These are phyloP conservation scores for Sula dactylatra DNA, from an alignment of 2,113 vertebrate species.

Conservation along the genomic window DNA sequence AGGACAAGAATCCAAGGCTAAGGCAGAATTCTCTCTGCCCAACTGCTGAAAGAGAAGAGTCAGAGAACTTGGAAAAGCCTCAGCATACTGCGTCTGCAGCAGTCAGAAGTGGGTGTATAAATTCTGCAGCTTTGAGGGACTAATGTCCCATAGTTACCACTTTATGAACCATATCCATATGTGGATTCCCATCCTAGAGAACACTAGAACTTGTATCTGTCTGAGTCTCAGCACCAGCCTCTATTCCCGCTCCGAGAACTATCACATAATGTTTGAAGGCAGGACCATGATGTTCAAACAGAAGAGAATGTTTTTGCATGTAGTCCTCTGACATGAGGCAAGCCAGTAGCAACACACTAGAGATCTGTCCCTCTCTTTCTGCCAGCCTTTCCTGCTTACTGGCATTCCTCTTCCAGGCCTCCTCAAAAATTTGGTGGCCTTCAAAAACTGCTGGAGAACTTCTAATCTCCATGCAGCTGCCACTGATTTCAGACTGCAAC, in stretches of 20 bases:
- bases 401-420: background rate
- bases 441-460: background rate
- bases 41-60: background rate
- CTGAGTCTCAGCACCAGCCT: background rate
- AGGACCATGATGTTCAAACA: background rate
- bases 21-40: background rate
- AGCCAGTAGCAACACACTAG: background rate
- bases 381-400: background rate
- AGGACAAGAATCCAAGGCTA: background rate
- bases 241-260: background rate
- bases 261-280: background rate
- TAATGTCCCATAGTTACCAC: background rate
- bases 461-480: background rate
- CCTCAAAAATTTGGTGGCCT: background rate
- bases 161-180: background rate
- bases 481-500: background rate
- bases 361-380: background rate
- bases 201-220: background rate
- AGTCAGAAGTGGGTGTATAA: background rate
- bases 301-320: background rate
- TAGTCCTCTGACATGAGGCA: background rate
- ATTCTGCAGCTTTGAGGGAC: background rate
- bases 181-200: background rate
- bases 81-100: background rate
- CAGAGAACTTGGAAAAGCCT: background rate